Percentiles rank a stretch among this genome's conserved stretches.
phyloP scores from a whole-genome alignment of 2,113 vertebrate genomes.

The Prunella fulvescens region DNA sequence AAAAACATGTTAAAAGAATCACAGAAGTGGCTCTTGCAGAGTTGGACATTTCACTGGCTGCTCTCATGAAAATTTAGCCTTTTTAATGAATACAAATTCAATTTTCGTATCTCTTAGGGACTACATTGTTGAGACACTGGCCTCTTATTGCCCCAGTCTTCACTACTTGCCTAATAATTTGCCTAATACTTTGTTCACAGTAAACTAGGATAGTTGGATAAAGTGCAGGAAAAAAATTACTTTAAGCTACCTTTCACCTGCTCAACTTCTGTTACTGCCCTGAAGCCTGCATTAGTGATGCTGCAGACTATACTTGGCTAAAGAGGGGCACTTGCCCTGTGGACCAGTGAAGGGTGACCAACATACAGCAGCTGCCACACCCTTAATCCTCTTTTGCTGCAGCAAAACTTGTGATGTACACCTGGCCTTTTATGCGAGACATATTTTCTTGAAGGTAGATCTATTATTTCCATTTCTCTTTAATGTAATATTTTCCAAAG shows the following conservation, averaged over 20 bases:
- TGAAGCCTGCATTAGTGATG: background rate
- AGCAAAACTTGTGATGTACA: background rate
- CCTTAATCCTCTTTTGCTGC: background rate
- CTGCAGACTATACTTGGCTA: background rate
- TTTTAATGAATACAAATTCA: background rate
- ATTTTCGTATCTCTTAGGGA: background rate
- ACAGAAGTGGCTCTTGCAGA: background rate
- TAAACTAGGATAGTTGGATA: background rate
- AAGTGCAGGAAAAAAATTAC: background rate
- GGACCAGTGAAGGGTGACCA: background rate
- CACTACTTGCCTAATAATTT: background rate
- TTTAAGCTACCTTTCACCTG: background rate
- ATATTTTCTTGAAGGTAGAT: background rate
- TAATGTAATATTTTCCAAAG: background rate
- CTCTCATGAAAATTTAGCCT: background rate
- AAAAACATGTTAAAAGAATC: background rate
- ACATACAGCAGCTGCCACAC: background rate
- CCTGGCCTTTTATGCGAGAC: background rate
- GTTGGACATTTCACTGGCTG: background rate
- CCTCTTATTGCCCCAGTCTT: background rate
- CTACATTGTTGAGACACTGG: background rate
- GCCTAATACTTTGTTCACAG: background rate
- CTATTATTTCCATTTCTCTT: background rate
- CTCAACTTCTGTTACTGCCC: background rate
- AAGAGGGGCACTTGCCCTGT: background rate